phyloP scores from a whole-genome alignment of 37 sponge, comb jelly and placozoan genomes.

The Hexactinellida sp. region DNA sequence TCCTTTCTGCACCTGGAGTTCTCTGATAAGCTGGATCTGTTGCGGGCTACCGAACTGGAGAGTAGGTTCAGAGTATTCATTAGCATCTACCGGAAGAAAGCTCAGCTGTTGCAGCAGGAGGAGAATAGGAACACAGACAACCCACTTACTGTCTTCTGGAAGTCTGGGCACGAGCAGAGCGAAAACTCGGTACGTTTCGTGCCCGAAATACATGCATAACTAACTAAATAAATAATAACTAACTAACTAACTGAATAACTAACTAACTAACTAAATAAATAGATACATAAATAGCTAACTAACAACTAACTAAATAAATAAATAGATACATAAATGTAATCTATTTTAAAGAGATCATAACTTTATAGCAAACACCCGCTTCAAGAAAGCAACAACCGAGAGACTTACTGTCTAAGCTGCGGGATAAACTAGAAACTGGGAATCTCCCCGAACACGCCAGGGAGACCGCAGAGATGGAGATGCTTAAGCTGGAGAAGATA shows the following conservation, averaged over 20 bases:
- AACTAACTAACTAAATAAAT: too few relatives aligned
- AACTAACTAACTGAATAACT: too few relatives aligned
- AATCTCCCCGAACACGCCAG: neutral
- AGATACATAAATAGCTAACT: too few relatives aligned
- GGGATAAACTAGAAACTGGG: neutral
- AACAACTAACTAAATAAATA: neutral
- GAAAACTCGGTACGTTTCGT: neutral
- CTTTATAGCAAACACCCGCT: neutral
- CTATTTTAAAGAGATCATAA: too few relatives aligned
- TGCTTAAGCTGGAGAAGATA: neutral
- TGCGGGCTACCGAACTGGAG: neutral
- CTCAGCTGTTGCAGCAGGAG: neutral
- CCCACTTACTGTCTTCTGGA: neutral
- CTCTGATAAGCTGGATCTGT: neutral
- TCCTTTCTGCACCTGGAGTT: neutral
- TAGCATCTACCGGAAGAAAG: neutral
- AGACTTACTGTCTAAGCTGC: neutral
- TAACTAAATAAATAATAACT: neutral
- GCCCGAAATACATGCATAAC: neutral
- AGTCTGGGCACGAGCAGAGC: neutral
- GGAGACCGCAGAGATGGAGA: neutral
- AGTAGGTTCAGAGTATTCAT: neutral
- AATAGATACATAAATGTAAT: neutral
- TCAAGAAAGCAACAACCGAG: neutral
- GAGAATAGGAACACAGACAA: neutral